Base-by-base conservation (phyloP, 2,888 invertebrate species). In the Orthosia incerta region DNA sequence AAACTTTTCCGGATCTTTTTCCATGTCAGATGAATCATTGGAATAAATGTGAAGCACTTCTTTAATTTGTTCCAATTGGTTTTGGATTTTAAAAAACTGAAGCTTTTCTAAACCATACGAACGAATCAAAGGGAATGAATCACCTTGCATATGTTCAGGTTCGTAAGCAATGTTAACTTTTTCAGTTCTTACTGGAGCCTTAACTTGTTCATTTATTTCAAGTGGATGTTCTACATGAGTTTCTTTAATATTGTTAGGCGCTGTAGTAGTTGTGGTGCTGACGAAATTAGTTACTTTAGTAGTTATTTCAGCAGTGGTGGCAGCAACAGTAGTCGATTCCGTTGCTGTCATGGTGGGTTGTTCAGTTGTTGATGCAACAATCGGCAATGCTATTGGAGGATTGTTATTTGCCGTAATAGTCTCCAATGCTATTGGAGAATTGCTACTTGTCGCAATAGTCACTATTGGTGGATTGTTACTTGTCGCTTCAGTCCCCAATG, bases 91-190 rank as follows among this genome's bases (percentile, higher is more conserved):
- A 79, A 95, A 82, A 84, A 94, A 95, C 71, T 93, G 93, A 76
- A 95, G 93, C 82, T 94, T 95, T 93, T 95, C 94, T 64, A 95
- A 88, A 71, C 95, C 96, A 70, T 95, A 95, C 23, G 95, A 91
- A 82, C 93, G 93, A 71, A 95, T 91, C 7, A 94, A 95, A 73
- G 95, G 93, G 80, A 93, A 93, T 20, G 94, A 89, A 90, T 96
- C 96, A 70, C 91, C 88, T 91, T 96, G 96, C 96, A 96, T 96
- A 61, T 93, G 87, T 75, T 93, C 90, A 39, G 96, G 96, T 31
- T 94, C 93, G 77, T 96, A 96, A 66, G 94, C 96, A 71, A 96
- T 91, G 2, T 90, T 75, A 48, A 81, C 74, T 48, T 82, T 82
- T 56, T 83, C 69, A 45, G 64, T 70, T 78, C 86, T 78, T 45